A percentile compares a stretch with the other conserved stretches of the same genome.
Evolutionary conservation across 2,888 invertebrate genomes (phyloP).

Genomic region (Amphipoea lucens): DNA sequence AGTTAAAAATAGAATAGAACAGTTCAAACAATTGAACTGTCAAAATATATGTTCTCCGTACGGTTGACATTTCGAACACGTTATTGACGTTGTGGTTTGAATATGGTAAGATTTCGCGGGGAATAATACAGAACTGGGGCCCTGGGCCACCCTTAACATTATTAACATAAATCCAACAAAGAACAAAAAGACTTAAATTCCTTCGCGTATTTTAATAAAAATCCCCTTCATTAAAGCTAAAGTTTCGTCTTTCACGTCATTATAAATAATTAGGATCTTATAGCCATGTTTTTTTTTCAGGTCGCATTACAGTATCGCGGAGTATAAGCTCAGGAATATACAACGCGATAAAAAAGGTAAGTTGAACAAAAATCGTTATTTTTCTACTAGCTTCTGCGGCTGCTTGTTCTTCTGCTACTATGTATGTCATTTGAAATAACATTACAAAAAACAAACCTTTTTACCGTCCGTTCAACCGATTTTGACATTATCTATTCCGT

Average conservation of each 20-base stretch:
- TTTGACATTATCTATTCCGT: no score
- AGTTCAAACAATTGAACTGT: no score
- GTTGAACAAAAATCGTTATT: conserved; percentile 17
- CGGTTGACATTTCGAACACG: no score
- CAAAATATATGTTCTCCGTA: no score
- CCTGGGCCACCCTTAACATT: no score
- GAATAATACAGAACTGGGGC: no score
- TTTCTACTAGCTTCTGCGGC: not conserved
- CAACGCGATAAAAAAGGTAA: conserved; percentile 50
- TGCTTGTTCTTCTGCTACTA: not conserved
- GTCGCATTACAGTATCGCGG: conserved; percentile 60
- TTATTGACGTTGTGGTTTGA: no score
- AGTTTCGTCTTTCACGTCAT: conserved; percentile 74
- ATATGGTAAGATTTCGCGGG: no score
- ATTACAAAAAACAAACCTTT: no score
- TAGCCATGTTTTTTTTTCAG: conserved; percentile 71
- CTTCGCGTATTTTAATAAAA: conserved; percentile 13
- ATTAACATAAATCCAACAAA: not conserved
- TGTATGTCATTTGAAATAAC: no score
- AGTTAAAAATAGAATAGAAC: no score
- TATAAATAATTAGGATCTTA: conserved; percentile 79
- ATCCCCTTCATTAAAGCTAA: conserved; percentile 32
- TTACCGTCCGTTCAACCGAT: no score
- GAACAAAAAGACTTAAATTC: not conserved
- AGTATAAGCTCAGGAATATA: conserved; percentile 53